phyloP scores from a whole-genome alignment of 2,113 vertebrate species.

The Tapirus terrestris region DNA sequence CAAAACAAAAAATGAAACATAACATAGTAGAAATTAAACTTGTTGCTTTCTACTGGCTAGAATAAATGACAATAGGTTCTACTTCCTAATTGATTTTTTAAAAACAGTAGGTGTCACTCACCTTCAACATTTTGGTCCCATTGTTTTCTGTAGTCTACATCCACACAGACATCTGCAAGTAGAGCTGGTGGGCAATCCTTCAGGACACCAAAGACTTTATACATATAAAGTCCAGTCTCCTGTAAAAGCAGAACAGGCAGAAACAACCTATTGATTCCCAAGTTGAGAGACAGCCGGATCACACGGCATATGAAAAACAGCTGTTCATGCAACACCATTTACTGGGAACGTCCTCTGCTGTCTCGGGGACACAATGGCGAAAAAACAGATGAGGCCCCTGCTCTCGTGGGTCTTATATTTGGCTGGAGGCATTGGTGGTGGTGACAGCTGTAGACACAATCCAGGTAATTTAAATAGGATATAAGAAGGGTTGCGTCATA shows the following conservation, averaged over 20 bases:
- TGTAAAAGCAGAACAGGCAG: slow-evolving; percentile 79
- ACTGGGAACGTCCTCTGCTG: not conserved
- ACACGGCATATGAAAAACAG: not conserved
- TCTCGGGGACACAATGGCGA: not conserved
- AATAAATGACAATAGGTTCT: not conserved
- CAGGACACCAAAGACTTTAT: slow-evolving; percentile 93
- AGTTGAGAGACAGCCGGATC: not conserved
- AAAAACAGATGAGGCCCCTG: not conserved
- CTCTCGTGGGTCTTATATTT: not conserved
- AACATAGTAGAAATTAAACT: not conserved
- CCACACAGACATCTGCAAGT: slow-evolving; percentile 94
- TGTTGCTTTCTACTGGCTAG: not conserved
- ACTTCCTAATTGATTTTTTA: not conserved
- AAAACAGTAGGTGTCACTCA: slow-evolving; percentile 69
- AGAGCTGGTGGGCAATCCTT: slow-evolving; percentile 85
- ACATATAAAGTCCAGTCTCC: slow-evolving; percentile 93
- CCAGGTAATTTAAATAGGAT: not conserved
- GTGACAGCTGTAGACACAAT: not conserved
- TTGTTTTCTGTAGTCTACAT: slow-evolving; percentile 91
- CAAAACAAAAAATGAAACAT: not conserved
- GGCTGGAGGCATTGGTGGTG: not conserved
- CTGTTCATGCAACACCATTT: not conserved
- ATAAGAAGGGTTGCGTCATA: not conserved
- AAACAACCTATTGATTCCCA: not conserved
- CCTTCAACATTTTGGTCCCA: slow-evolving; percentile 96